Evolutionary conservation across 2,113 vertebrate genomes (phyloP).

Genomic region (Anarhynchus alexandrinus): DNA sequence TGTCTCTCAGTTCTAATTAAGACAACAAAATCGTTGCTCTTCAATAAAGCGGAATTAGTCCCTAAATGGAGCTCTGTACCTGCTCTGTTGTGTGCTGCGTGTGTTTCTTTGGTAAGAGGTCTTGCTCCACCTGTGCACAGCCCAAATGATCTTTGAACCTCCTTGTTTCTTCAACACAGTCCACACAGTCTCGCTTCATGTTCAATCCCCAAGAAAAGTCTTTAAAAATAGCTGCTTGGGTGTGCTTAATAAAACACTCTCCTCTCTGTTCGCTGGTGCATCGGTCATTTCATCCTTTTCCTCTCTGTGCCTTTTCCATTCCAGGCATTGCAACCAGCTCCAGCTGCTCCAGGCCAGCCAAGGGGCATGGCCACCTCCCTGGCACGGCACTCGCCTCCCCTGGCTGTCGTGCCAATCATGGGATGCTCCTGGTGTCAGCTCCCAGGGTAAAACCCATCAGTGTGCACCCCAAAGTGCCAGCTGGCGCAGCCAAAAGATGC

Average conservation of each 20-base stretch:
- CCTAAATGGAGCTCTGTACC: not conserved
- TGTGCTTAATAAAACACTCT: not conserved
- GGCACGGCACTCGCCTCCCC: rapidly evolving
- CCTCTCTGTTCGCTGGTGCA: not conserved
- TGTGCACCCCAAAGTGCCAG: not conserved
- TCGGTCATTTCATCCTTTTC: not conserved
- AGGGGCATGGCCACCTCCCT: not conserved
- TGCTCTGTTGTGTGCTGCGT: not conserved
- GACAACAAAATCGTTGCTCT: not conserved
- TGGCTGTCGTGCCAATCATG: no score
- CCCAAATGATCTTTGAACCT: not conserved
- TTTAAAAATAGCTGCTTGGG: not conserved
- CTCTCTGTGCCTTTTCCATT: not conserved
- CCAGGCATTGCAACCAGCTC: not conserved
- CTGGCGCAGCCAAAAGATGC: not conserved
- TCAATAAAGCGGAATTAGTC: not conserved
- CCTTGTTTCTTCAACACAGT: not conserved
- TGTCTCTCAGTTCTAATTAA: not conserved
- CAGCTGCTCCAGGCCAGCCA: not conserved
- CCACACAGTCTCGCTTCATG: rapidly evolving
- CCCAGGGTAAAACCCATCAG: not conserved
- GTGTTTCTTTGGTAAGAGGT: not conserved
- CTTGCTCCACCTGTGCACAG: not conserved
- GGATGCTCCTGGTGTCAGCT: not conserved
- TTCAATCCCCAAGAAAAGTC: not conserved